Conservation (phyloP, 2,113 vertebrate species). For the Anarrhichthys ocellatus region DNA sequence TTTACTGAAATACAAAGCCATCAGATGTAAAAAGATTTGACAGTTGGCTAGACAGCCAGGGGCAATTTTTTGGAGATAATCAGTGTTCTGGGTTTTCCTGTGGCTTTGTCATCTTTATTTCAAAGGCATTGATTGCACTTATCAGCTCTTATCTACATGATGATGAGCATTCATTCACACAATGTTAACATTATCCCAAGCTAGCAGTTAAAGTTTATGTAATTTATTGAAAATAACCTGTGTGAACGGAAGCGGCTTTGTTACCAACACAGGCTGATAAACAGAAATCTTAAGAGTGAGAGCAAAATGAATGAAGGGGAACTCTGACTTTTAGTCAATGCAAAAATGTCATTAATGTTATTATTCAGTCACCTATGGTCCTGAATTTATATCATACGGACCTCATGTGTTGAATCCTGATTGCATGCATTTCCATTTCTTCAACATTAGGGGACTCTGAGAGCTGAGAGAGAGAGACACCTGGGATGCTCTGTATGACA, state of each 20-base stretch:
- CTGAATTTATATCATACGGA: conserved; percentile 79
- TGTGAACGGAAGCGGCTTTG: conserved; percentile 11
- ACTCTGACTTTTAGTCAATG: conserved; percentile 79
- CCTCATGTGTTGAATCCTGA: conserved; percentile 78
- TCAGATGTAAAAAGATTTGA: conserved; percentile 62
- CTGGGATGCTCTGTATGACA: conserved; percentile 41
- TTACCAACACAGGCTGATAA: conserved; percentile 19
- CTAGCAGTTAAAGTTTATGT: conserved; percentile 35
- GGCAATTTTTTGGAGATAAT: conserved; percentile 63
- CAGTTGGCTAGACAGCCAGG: conserved; percentile 48
- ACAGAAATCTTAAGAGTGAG: conserved; percentile 44
- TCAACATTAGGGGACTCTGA: conserved; percentile 56
- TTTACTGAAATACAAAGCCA: conserved; percentile 56
- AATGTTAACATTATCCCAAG: conserved; percentile 59
- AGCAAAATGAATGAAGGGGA: conserved; percentile 81
- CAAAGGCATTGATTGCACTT: conserved; percentile 71
- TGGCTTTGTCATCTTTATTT: conserved; percentile 61
- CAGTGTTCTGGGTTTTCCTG: conserved; percentile 46
- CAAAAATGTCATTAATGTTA: conserved; percentile 83
- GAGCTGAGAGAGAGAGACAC: conserved; percentile 34
- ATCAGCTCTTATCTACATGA: conserved; percentile 56
- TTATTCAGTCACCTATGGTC: conserved; percentile 80
- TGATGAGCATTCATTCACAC: conserved; percentile 66
- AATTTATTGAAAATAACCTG: conserved; percentile 47
- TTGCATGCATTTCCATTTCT: conserved; percentile 74